Evolutionary conservation across 1,140 invertebrate genomes (phyloP), one percentile per base, ranked within the genome.

Genomic region (Pseudomyrmex cubaensis): DNA sequence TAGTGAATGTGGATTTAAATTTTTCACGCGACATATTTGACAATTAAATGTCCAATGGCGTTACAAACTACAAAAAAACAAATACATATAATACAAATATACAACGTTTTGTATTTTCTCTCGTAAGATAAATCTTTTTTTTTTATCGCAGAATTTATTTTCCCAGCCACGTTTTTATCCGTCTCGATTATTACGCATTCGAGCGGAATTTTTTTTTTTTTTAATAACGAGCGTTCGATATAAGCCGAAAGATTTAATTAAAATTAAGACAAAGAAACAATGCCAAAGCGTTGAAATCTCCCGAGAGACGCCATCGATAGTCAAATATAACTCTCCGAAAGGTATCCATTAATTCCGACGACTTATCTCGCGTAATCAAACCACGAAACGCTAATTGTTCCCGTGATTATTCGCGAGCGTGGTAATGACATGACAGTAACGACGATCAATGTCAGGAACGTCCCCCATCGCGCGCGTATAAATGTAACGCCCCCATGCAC

Each of bases 401-500:
- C 15, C n/a, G n/a, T n/a, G 20, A 80, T 80, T 13, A 15, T 61
- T 59, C 54, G 76, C 44, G 22, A 72, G 20, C 56, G 46, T 25
- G 54, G 44, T 61, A 80, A 80, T 59, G 56, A 78, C 63, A 44
- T 69, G 75, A 78, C 62, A 78, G 64, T 48, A 80, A 80, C 76
- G 56, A 80, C 76, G 66, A 80, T 80, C 76, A 80, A 80, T 80
- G 76, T 78, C 76, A 78, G 76, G 35, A 78, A 56, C 64, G 76
- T 80, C 76, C 44, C 76, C 54, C 64, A 35, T 70, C 54, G 66
- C 66, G 66, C 54, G 66, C 66, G 66, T 48, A 59, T 72, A 70
- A 80, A 80, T 72, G 76, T 80, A 80, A 80, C 76, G 76, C 76
- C 76, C 76, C 76, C 76, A 72, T 80, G 76, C 66, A 59, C 70